A percentile compares a stretch with the other conserved stretches of the same genome.
phyloP scores from a whole-genome alignment of 2,113 vertebrate genomes.

The Hoplias malabaricus region DNA sequence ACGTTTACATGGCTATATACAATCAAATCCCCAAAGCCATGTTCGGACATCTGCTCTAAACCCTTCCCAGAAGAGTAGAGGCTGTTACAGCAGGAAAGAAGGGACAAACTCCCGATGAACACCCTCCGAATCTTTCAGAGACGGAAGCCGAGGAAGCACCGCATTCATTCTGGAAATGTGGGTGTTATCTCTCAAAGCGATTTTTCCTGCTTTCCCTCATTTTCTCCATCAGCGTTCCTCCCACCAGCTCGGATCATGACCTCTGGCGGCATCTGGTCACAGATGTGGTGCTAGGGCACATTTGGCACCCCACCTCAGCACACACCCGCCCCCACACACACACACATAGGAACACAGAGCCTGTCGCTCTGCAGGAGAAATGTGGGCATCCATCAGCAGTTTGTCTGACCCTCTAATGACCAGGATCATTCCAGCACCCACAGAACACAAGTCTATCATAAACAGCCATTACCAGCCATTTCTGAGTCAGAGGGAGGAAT shows the following conservation, averaged over 20 bases:
- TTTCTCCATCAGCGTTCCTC: constrained; percentile 8
- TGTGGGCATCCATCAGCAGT: constrained; percentile 7
- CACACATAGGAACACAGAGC: not conserved
- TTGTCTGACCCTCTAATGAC: constrained; percentile 34
- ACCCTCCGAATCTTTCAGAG: not conserved
- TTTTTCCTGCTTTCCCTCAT: not conserved
- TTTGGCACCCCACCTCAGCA: not conserved
- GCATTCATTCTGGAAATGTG: not conserved
- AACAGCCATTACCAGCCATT: constrained; percentile 43
- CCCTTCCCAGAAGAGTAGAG: no score
- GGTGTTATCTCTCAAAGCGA: not conserved
- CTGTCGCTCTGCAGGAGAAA: not conserved
- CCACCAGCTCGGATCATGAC: not conserved
- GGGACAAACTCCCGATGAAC: no score
- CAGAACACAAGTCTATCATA: constrained; percentile 30
- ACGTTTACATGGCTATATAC: no score
- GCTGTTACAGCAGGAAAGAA: no score
- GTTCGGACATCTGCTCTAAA: no score
- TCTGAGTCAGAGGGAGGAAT: constrained; percentile 28
- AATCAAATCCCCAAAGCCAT: no score
- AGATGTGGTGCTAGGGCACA: not conserved
- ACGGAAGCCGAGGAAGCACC: not conserved
- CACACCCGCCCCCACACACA: constrained; percentile 7
- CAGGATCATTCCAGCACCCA: constrained; percentile 34
- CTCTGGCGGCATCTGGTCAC: not conserved